Percentiles rank a stretch among this genome's conserved stretches.
Evolutionary conservation across 1,140 invertebrate species (phyloP).

Genomic region (Micrasema minimum): DNA sequence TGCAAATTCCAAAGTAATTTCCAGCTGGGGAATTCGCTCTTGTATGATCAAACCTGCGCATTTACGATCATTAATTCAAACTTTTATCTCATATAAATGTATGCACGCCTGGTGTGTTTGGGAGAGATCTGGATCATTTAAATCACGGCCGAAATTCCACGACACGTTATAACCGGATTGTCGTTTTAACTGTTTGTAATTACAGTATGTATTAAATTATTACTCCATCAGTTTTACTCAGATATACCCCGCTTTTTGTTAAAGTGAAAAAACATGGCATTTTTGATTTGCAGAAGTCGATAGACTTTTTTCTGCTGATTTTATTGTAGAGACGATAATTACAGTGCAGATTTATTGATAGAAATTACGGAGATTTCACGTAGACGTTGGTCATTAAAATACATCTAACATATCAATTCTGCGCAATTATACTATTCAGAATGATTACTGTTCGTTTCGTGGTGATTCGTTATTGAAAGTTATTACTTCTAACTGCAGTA

Average conservation of each 20-base stretch:
- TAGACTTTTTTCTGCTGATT: background rate
- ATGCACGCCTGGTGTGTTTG: slow-evolving; percentile 23
- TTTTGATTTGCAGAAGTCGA: background rate
- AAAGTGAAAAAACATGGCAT: background rate
- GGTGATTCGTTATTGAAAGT: too few relatives aligned
- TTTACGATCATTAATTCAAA: slow-evolving; percentile 38
- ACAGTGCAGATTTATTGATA: background rate
- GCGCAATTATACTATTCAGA: too few relatives aligned
- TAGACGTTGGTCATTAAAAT: too few relatives aligned
- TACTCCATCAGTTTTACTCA: background rate
- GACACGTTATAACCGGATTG: slow-evolving; percentile 26
- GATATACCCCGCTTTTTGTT: background rate
- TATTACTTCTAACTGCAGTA: too few relatives aligned
- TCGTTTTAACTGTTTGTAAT: slow-evolving; percentile 12
- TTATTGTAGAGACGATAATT: background rate
- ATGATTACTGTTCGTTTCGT: too few relatives aligned
- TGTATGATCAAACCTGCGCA: slow-evolving; percentile 37
- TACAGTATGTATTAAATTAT: slow-evolving; percentile 19
- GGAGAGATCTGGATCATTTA: slow-evolving; percentile 28
- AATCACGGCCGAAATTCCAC: slow-evolving; percentile 27
- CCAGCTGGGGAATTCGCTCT: slow-evolving; percentile 37
- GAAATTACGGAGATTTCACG: slow-evolving; percentile 1
- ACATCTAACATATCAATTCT: too few relatives aligned
- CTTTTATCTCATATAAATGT: slow-evolving; percentile 37
- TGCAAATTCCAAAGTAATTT: slow-evolving; percentile 39